These are phyloP conservation scores for Pterophyllum scalare DNA, from an alignment of 2,113 vertebrate genomes.

Conservation along the genomic window DNA sequence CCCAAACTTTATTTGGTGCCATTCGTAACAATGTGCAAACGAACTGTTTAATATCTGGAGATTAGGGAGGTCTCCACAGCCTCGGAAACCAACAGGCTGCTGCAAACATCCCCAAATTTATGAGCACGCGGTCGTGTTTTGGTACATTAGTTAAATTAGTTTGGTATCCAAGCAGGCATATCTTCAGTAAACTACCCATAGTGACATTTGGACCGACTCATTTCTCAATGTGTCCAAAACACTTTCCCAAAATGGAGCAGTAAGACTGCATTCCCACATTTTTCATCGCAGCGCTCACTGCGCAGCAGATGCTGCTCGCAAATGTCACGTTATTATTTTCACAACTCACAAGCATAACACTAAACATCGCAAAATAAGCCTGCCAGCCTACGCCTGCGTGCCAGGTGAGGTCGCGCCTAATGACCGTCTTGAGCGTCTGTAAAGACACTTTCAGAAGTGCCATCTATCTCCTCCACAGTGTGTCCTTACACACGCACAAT, in stretches of 20 bases:
- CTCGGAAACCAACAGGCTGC: not conserved
- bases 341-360: constrained; percentile 1
- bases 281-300: not conserved
- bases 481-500: constrained; percentile 57
- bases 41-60: not conserved
- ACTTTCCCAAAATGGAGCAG: constrained; percentile 18
- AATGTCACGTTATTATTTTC: constrained; percentile 52
- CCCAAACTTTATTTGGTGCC: not conserved
- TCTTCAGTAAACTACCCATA: constrained; percentile 12
- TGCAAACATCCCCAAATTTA: not conserved
- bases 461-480: constrained; percentile 23
- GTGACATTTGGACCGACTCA: constrained; percentile 27
- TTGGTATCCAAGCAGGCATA: constrained; percentile 21
- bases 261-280: not conserved
- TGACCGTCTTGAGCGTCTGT: constrained; percentile 38
- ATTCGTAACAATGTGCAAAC: not conserved
- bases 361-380: constrained; percentile 21
- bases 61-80: not conserved
- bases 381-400: not conserved
- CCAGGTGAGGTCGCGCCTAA: constrained; percentile 51
- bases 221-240: constrained; percentile 23
- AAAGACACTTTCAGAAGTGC: constrained; percentile 42
- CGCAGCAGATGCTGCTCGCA: constrained; percentile 30
- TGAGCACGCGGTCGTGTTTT: not conserved
- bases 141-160: constrained; percentile 30